Percentiles rank a stretch among this genome's conserved stretches.
Evolutionary conservation across 2,113 vertebrate species (phyloP).

Genomic region (Pardalotus punctatus): DNA sequence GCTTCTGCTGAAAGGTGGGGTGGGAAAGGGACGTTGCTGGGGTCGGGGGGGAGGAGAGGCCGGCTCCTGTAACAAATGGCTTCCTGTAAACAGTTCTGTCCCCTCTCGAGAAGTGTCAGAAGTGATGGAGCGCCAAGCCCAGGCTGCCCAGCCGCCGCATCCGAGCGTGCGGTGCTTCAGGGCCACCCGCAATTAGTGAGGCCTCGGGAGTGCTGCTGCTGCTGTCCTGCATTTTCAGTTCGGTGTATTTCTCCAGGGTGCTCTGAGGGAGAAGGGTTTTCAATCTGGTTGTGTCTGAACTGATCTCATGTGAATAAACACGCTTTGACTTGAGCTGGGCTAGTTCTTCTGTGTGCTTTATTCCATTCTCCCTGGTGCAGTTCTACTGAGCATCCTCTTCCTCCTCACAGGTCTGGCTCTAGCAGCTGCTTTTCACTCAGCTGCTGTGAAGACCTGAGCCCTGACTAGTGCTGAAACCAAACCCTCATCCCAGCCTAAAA

Average conservation of each 20-base stretch:
- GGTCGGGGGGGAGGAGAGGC: neutral
- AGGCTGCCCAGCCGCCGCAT: neutral
- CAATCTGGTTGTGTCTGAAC: neutral
- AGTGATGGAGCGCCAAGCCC: neutral
- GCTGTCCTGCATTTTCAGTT: neutral
- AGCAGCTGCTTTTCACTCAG: neutral
- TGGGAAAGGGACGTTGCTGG: neutral
- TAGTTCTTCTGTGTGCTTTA: neutral
- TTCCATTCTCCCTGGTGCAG: accelerated
- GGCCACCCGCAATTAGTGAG: neutral
- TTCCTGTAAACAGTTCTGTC: slow-evolving; percentile 43
- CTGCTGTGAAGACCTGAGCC: neutral
- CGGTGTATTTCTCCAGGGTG: neutral
- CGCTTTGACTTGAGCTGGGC: neutral
- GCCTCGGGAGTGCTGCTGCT: neutral
- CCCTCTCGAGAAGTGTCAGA: neutral
- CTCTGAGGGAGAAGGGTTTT: neutral
- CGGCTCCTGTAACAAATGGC: slow-evolving; percentile 6
- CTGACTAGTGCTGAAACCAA: neutral
- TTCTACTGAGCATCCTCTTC: neutral
- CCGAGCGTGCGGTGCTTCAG: neutral
- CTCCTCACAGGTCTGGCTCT: neutral
- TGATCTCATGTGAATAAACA: slow-evolving; percentile 43
- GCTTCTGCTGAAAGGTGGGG: slow-evolving; percentile 29
- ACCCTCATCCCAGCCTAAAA: neutral